Conservation (phyloP, 2,888 invertebrate genomes). For the Acanthococcus lagerstroemiae region DNA sequence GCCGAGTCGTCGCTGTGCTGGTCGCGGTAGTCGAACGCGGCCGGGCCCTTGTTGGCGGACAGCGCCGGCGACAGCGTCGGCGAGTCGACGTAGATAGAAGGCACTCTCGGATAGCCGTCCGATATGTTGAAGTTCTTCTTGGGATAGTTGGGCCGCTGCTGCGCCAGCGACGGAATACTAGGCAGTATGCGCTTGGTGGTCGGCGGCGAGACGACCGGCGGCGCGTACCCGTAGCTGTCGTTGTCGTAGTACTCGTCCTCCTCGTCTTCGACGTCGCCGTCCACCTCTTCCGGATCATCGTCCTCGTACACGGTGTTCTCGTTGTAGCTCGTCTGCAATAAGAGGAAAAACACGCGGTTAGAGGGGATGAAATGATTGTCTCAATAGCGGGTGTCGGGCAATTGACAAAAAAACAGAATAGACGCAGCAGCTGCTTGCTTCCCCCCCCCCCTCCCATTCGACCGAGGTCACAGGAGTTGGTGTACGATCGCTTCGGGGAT, state of each 20-base stretch:
- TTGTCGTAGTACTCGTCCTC: conserved; percentile 12
- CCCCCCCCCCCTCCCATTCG: too few species aligned
- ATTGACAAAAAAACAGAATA: too few species aligned
- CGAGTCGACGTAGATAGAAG: conserved; percentile 24
- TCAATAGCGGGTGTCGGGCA: too few species aligned
- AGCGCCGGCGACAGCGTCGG: conserved; percentile 22
- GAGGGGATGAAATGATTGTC: too few species aligned
- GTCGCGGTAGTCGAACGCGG: conserved; percentile 16
- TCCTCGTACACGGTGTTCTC: conserved; percentile 20
- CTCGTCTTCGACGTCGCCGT: conserved; percentile 13
- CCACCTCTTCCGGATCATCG: conserved; percentile 23
- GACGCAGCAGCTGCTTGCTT: too few species aligned
- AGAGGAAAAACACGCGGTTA: not conserved
- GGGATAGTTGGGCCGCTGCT: not conserved
- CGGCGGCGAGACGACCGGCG: not conserved
- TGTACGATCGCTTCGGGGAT: too few species aligned
- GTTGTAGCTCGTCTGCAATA: conserved; percentile 5
- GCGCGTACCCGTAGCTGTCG: not conserved
- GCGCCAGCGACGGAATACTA: conserved; percentile 4
- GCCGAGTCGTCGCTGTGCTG: conserved; percentile 21
- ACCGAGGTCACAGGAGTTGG: too few species aligned
- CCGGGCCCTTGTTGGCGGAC: conserved; percentile 13
- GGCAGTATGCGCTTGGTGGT: conserved; percentile 12
- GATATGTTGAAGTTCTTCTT: not conserved
- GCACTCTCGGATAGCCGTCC: conserved; percentile 10